Percentiles rank a stretch among this genome's conserved stretches.
Conservation (phyloP, 2,888 invertebrate genomes). For the Iphiclides podalirius region DNA sequence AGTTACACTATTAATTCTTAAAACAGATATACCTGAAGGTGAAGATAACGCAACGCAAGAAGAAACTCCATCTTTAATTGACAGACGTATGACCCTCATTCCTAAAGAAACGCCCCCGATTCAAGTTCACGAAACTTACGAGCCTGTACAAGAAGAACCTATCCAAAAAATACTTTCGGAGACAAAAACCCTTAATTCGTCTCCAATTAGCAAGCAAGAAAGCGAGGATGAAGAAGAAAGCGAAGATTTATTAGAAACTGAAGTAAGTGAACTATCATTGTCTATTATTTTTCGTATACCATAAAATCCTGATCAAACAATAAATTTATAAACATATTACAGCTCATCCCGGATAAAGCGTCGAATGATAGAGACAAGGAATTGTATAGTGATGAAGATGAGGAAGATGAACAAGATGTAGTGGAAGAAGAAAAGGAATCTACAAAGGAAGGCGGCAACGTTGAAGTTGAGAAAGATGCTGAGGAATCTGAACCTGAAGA, state of each 20-base stretch:
- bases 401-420: constrained; percentile 54
- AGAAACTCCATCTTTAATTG: constrained; percentile 51
- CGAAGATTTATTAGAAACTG: constrained; percentile 20
- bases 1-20: constrained; percentile 32
- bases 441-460: constrained; percentile 18
- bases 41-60: constrained; percentile 51
- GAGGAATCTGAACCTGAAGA: constrained; percentile 53
- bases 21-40: constrained; percentile 52
- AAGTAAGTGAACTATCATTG: constrained; percentile 33
- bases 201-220: constrained; percentile 41
- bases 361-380: constrained; percentile 48
- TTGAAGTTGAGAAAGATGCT: constrained; percentile 29
- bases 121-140: constrained; percentile 37
- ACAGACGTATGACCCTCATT: constrained; percentile 69
- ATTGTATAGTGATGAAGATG: constrained; percentile 55
- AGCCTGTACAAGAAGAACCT: constrained; percentile 24
- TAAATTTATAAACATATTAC: constrained; percentile 31
- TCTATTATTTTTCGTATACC: constrained; percentile 28
- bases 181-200: constrained; percentile 36
- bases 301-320: background rate
- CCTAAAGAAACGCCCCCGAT: constrained; percentile 45
- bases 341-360: constrained; percentile 29
- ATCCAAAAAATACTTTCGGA: constrained; percentile 36
- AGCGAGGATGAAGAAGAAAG: constrained; percentile 49
- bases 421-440: constrained; percentile 45